A percentile compares a stretch with the other conserved stretches of the same genome.
Evolutionary conservation across 2,797 vertebrate species (phyloP).

Genomic region (Falco berigora): DNA sequence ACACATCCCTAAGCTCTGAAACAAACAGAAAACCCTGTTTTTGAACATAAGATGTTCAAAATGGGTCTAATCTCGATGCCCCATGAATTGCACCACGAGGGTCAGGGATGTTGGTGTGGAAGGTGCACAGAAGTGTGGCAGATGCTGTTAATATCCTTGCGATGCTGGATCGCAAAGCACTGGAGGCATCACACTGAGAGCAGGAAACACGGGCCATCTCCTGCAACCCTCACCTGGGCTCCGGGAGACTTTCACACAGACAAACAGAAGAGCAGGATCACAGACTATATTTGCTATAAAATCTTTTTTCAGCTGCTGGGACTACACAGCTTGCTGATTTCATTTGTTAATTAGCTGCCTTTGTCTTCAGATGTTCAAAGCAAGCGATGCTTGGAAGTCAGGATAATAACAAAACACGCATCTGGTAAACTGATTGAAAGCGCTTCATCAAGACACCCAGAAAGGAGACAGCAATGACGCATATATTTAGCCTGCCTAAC

Average conservation of each 20-base stretch:
- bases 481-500: neutral
- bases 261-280: neutral
- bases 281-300: neutral
- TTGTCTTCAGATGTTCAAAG: constrained; percentile 6
- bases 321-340: neutral
- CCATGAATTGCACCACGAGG: fast-evolving
- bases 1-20: neutral
- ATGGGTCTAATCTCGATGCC: neutral
- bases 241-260: fast-evolving
- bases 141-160: neutral
- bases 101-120: neutral
- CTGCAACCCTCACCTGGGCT: neutral
- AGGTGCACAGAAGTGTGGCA: neutral
- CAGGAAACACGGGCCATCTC: fast-evolving
- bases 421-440: neutral
- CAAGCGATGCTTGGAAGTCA: neutral
- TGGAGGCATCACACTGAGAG: fast-evolving
- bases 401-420: neutral
- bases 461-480: neutral
- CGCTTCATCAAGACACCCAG: neutral
- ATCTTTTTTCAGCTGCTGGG: neutral
- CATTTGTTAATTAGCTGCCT: constrained; percentile 17
- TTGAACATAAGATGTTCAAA: neutral
- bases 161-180: neutral
- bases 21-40: neutral